These are phyloP conservation scores for Oreochromis grahami DNA, from an alignment of 2,797 vertebrate genomes.

Conservation along the genomic window DNA sequence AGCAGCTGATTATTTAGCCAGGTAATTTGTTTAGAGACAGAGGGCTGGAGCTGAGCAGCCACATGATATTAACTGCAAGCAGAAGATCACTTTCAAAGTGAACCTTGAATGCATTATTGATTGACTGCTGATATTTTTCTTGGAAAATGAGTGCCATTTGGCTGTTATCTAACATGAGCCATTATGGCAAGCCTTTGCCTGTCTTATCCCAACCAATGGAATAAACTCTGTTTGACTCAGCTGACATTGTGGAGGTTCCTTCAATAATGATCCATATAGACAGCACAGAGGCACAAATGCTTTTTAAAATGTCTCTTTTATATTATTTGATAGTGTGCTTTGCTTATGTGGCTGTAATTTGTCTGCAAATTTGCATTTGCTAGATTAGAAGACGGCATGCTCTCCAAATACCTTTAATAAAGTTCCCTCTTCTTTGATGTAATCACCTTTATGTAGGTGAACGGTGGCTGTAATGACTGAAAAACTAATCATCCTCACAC, in stretches of 20 bases:
- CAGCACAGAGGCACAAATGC: background rate
- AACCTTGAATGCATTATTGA: slow-evolving; percentile 93
- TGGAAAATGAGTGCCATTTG: slow-evolving; percentile 92
- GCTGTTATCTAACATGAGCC: slow-evolving; percentile 97
- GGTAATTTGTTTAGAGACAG: slow-evolving; percentile 91
- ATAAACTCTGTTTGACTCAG: slow-evolving; percentile 45
- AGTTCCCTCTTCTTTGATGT: no score
- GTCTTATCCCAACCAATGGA: slow-evolving; percentile 54
- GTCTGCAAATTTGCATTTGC: background rate
- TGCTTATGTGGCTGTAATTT: background rate
- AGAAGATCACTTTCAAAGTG: slow-evolving; percentile 94
- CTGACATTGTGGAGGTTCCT: slow-evolving; percentile 20
- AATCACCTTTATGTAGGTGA: background rate
- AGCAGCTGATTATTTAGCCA: slow-evolving; percentile 93
- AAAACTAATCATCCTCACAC: background rate
- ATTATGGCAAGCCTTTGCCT: slow-evolving; percentile 87
- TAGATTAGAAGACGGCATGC: background rate
- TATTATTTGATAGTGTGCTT: background rate
- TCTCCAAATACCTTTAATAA: background rate
- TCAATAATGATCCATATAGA: slow-evolving; percentile 21
- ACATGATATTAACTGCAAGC: slow-evolving; percentile 90
- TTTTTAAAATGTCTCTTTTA: background rate
- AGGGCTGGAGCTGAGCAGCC: slow-evolving; percentile 81
- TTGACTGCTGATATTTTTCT: slow-evolving; percentile 94
- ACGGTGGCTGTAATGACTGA: background rate